Percentiles rank a stretch among this genome's conserved stretches.
Conservation (phyloP, 2,888 invertebrate species). For the Drosophila meridiana region DNA sequence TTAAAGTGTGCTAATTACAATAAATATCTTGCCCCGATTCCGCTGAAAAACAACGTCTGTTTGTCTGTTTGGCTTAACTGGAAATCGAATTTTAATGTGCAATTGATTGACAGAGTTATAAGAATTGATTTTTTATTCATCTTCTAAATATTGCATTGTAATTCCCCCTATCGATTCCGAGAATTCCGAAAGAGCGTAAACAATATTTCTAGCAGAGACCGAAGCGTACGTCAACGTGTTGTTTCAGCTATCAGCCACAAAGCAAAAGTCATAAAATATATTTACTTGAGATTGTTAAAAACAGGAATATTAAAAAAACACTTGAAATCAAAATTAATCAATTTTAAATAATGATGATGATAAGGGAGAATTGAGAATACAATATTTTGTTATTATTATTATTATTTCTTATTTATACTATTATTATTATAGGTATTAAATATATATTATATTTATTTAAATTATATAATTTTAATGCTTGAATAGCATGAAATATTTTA, state of each 20-base stretch:
- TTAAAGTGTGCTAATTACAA: constrained; percentile 8
- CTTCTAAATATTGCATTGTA: neutral
- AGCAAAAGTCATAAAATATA: neutral
- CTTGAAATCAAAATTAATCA: constrained; percentile 2
- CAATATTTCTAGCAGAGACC: neutral
- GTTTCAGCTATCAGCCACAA: neutral
- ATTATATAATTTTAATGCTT: neutral
- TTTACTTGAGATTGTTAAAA: constrained; percentile 1
- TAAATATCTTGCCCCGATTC: neutral
- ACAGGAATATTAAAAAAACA: constrained; percentile 1
- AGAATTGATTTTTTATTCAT: neutral
- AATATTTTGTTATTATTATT: neutral
- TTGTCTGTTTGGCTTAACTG: constrained; percentile 26
- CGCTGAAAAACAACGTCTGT: constrained; percentile 18
- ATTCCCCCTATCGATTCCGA: constrained; percentile 1
- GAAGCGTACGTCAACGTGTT: neutral
- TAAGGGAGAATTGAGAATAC: neutral
- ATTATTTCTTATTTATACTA: neutral
- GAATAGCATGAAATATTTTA: too few species aligned
- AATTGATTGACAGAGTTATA: neutral
- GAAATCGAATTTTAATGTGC: constrained; percentile 13
- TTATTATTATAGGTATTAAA: neutral
- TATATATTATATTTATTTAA: neutral
- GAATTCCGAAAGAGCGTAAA: neutral
- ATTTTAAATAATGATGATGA: neutral